phyloP scores from a whole-genome alignment of 2,113 vertebrate genomes.

The Xiphorhynchus elegans region DNA sequence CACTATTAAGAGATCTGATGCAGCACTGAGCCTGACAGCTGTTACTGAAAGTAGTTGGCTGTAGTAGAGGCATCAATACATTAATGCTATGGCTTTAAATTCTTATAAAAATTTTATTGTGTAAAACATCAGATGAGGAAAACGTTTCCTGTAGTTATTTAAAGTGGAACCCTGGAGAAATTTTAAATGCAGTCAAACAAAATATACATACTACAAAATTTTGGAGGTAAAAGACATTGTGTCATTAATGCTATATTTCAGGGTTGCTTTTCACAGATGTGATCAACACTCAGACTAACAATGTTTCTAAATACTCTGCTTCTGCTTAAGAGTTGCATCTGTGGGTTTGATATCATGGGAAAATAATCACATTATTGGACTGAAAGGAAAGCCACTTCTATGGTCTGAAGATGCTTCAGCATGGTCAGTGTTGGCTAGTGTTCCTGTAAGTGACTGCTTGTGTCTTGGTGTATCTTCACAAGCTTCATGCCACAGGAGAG shows the following conservation, averaged over 20 bases:
- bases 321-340: not conserved
- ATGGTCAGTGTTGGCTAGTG: not conserved
- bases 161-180: not conserved
- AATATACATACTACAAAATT: not conserved
- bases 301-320: not conserved
- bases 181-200: not conserved
- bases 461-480: not conserved
- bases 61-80: not conserved
- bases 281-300: not conserved
- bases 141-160: not conserved
- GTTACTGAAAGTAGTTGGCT: not conserved
- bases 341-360: not conserved
- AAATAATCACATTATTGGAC: not conserved
- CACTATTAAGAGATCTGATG: not conserved
- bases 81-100: not conserved
- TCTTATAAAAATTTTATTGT: not conserved
- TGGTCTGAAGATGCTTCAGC: not conserved
- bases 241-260: not conserved
- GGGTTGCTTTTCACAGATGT: not conserved
- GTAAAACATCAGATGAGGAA: not conserved
- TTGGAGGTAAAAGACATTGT: not conserved
- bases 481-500: not conserved
- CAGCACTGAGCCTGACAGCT: not conserved
- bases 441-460: not conserved
- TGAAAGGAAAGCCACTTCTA: not conserved